These are phyloP conservation scores for Myanophis thanlyinensis DNA, from an alignment of 2,113 vertebrate genomes.

Conservation along the genomic window DNA sequence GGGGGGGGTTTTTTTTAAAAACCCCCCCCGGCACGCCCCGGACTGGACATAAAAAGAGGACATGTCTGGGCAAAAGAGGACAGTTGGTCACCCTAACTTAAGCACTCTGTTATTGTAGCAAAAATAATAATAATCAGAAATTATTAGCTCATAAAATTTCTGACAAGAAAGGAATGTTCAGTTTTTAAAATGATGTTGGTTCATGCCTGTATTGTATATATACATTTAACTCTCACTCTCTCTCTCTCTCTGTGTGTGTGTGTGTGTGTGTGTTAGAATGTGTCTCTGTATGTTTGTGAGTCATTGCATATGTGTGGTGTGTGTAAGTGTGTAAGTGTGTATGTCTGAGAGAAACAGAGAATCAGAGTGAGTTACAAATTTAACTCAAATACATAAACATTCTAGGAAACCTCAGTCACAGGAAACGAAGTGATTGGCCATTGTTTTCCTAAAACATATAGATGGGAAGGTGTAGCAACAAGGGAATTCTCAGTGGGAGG, in stretches of 20 bases:
- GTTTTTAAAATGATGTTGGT: not conserved
- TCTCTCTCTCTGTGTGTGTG: too few species aligned
- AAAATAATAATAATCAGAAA: not conserved
- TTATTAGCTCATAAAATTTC: not conserved
- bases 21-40: too few species aligned
- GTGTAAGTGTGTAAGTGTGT: not conserved
- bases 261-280: not conserved
- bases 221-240: not conserved
- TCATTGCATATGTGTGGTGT: not conserved
- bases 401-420: not conserved
- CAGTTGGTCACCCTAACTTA: too few species aligned
- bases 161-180: not conserved
- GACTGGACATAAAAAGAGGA: too few species aligned
- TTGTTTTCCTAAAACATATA: not conserved
- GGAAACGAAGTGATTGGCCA: not conserved
- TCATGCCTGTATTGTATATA: not conserved
- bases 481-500: not conserved
- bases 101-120: not conserved
- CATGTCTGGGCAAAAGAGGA: too few species aligned
- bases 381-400: not conserved
- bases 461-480: not conserved
- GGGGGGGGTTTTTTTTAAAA: too few species aligned
- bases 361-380: not conserved
- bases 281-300: too few species aligned
- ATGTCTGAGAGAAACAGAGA: not conserved